Conservation (phyloP, 2,113 vertebrate species). For the Triplophysa siluroides region DNA sequence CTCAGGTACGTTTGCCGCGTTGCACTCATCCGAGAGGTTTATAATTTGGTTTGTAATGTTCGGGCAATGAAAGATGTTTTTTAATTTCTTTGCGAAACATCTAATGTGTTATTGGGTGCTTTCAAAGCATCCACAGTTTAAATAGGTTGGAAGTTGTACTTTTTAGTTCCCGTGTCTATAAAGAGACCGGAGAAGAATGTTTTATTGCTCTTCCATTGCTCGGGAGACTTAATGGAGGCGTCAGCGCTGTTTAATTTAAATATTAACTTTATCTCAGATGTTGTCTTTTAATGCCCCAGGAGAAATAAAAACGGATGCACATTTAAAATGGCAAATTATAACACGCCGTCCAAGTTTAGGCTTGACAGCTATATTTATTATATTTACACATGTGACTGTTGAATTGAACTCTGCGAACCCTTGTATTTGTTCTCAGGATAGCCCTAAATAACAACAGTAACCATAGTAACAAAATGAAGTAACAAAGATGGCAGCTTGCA, state of each 20-base stretch:
- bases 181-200: no score
- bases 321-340: no score
- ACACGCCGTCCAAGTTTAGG: no score
- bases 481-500: no score
- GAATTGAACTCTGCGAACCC: no score
- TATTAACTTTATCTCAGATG: conserved; percentile 8
- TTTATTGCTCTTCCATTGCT: conserved; percentile 2
- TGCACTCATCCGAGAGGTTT: not conserved
- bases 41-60: conserved; percentile 12
- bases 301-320: no score
- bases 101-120: not conserved
- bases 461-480: no score
- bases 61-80: not conserved
- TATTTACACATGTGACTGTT: no score
- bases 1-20: not conserved
- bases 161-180: not conserved
- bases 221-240: not conserved
- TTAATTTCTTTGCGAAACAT: not conserved
- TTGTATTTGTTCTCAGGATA: no score
- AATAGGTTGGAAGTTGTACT: not conserved
- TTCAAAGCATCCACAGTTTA: not conserved
- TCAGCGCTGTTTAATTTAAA: not conserved
- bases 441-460: no score
- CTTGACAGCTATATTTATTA: no score
- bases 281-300: not conserved